Evolutionary conservation across 2,888 invertebrate species (phyloP).

Genomic region (Oasisia sp.): DNA sequence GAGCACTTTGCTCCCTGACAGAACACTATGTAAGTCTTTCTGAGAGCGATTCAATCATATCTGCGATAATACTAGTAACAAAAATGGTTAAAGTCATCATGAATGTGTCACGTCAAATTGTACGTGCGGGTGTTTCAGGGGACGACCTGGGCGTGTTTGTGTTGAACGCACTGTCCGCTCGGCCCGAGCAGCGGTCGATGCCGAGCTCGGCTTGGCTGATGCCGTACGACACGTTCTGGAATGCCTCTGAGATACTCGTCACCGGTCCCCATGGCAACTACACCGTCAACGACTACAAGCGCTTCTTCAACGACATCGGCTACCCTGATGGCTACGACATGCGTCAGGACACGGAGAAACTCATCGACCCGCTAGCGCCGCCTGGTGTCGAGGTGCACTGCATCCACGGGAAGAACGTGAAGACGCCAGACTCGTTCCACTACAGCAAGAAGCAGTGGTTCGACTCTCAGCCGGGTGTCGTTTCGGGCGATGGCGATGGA

Average conservation of each 20-base stretch:
- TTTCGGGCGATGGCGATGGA: constrained; percentile 91
- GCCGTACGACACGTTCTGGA: constrained; percentile 91
- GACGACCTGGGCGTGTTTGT: constrained; percentile 91
- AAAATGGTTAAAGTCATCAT: too few species aligned
- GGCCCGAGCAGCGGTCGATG: constrained; percentile 89
- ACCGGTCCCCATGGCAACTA: constrained; percentile 55
- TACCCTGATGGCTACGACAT: constrained; percentile 54
- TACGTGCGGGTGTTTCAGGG: constrained; percentile 70
- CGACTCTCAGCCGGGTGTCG: constrained; percentile 54
- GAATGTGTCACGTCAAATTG: too few species aligned
- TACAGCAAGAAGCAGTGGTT: constrained; percentile 53
- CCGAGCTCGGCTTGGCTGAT: constrained; percentile 96
- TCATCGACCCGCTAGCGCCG: constrained; percentile 37
- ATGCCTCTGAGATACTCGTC: constrained; percentile 65
- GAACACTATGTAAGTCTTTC: too few species aligned
- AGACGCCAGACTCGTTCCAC: constrained; percentile 54
- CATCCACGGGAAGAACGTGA: constrained; percentile 55
- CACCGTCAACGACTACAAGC: constrained; percentile 59
- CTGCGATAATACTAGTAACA: too few species aligned
- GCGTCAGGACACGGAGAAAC: constrained; percentile 38
- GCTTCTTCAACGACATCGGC: constrained; percentile 57
- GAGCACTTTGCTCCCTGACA: too few species aligned
- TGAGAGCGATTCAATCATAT: too few species aligned
- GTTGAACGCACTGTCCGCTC: constrained; percentile 82
- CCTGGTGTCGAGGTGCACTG: constrained; percentile 63